Evolutionary conservation across 2,113 vertebrate genomes (phyloP), one percentile per base, ranked within the genome.

Genomic region (Pristiophorus japonicus): DNA sequence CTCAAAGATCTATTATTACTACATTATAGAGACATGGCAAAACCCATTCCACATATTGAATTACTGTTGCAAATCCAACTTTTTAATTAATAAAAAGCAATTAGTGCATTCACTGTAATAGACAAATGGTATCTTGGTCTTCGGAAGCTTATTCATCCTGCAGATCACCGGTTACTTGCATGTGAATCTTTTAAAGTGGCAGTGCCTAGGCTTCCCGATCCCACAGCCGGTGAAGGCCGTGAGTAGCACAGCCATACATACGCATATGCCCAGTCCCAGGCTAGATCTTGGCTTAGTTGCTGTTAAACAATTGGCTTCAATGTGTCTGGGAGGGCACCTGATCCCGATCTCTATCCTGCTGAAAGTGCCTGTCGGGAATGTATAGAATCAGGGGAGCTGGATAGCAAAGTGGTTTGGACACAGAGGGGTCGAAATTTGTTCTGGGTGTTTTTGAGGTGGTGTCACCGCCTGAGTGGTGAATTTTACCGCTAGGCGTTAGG

Each of bases 81-180:
- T 94, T 70, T 70, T 94, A 94, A 94, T 94, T 94, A 70, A 94
- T 94, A 94, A 47, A 51, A 67, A 47, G 42, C 22, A 94, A 67
- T 94, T 94, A 70, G 42, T 73, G 66, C 12, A 27, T 38, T 92
- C 88, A 92, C 59, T 42, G 88, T 63, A 90, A 90, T 59, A 63
- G 34, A 91, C 30, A 62, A 91, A 38, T 63, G 20, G 14, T 38
- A 42, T 38, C 0, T 20, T 18, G 88, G 16, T 22, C 88, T 18
- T 92, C 7, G 62, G 88, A 38, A 91, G 16, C 59, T 34, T 38
- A 38, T 65, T 92, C 88, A 62, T 65, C 16, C 78, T 8, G 55
- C 18, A 63, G 16, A 63, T 90, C 30, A 59, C 30, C 4, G 30
- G 24, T 59, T 34, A 34, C 3, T 59, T 2, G 24, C 22, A 51